Base-by-base conservation (phyloP, 2,888 invertebrate species). In the Xestia sexstrigata region DNA sequence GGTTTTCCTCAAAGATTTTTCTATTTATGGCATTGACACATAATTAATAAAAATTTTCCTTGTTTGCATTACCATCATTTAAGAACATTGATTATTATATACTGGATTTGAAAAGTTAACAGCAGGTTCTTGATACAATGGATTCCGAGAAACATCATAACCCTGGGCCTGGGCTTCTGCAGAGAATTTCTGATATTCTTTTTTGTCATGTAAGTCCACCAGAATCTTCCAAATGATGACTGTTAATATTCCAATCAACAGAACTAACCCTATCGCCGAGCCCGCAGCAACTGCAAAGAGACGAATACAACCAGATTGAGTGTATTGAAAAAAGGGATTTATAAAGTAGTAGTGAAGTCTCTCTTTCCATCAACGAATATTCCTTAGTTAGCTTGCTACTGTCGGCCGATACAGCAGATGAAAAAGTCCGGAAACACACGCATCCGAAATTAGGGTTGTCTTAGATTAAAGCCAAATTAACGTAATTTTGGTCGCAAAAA, bases 171-270 rank as follows among this genome's bases (percentile, higher is more conserved):
- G 65, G 0, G 94, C 91, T 74, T 93, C 90, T 3, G 90, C 70
- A 15, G 88, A 87, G 65, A 96, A 95, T 83, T 92, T 94, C 0
- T 91, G 80, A 74, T 94, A 96, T 83, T 95, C 95, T 23, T 89
- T 92, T 70, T 92, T 91, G 73, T 96, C 96, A 73, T 93, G 93
- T 6, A 91, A 70, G 49, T 94, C 93, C 2, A 95, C 91, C 11
- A 94, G 70, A 9, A 95, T 80, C 85, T 96, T 96, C 95, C 95
- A 96, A 0, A 89, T 82, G 1, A 95, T 87, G 0, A 94, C 87
- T 3, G 95, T 94, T 60, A 95, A 49, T 9, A 96, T 78, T 6
- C 96, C 96, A n/a, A 96, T 91, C 3, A 95, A 73, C 20, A 96
- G 68, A 0, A 95, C 92, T 13, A 88, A 81, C 0, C 92, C 94